Conservation (phyloP, 2,113 vertebrate species). For the Austrofundulus limnaeus region DNA sequence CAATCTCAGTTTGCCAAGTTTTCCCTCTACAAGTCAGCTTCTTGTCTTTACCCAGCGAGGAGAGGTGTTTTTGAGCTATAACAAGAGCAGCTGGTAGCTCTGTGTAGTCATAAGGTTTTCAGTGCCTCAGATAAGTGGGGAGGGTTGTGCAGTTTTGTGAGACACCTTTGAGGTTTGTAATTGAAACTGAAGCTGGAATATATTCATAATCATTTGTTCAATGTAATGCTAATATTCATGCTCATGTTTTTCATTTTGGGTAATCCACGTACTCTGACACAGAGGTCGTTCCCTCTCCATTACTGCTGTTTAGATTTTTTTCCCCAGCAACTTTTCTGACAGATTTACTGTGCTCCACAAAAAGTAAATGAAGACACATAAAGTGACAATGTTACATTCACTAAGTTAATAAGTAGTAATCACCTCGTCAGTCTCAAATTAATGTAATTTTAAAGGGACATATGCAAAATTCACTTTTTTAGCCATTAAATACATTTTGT, state of each 20-base stretch:
- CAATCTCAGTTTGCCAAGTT: constrained; percentile 73
- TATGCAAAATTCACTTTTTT: constrained; percentile 56
- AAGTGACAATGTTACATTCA: constrained; percentile 40
- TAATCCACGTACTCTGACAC: constrained; percentile 74
- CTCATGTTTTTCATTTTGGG: constrained; percentile 62
- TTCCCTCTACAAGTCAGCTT: constrained; percentile 49
- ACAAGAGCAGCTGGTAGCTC: constrained; percentile 42
- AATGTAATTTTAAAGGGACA: constrained; percentile 61
- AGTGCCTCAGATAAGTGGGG: constrained; percentile 4
- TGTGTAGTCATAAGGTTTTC: constrained; percentile 17
- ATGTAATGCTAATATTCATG: constrained; percentile 60
- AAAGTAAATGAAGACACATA: constrained; percentile 66
- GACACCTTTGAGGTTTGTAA: constrained; percentile 49
- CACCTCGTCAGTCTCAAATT: constrained; percentile 47
- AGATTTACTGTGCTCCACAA: constrained; percentile 15
- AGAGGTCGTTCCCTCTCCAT: constrained; percentile 51
- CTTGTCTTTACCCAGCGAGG: constrained; percentile 42
- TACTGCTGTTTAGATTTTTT: too few relatives aligned
- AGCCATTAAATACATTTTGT: too few relatives aligned
- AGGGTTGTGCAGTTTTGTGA: constrained; percentile 50
- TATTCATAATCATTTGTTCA: constrained; percentile 70
- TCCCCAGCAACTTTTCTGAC: too few relatives aligned
- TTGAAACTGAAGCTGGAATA: constrained; percentile 56
- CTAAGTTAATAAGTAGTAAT: constrained; percentile 54
- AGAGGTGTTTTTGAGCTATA: constrained; percentile 47